phyloP scores from a whole-genome alignment of 2,113 vertebrate species.

The Cyprinus carpio region DNA sequence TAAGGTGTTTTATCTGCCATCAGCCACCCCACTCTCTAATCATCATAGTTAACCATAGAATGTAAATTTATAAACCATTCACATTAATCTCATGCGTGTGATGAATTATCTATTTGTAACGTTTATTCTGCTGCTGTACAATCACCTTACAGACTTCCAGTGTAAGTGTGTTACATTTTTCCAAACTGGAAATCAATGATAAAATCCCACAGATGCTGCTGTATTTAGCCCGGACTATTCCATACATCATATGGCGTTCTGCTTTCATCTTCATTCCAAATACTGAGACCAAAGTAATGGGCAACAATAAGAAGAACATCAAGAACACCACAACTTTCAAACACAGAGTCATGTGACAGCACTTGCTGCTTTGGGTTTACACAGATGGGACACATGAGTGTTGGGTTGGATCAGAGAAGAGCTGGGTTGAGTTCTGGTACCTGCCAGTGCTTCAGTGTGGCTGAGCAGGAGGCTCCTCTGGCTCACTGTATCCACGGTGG shows the following conservation, averaged over 20 bases:
- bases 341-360: neutral
- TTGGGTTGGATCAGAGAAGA: neutral
- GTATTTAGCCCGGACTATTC: neutral
- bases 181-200: neutral
- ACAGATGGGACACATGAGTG: neutral
- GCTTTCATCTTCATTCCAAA: neutral
- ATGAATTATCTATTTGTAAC: no score
- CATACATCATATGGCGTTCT: neutral
- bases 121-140: neutral
- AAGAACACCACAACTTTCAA: neutral
- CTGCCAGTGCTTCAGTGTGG: conserved; percentile 86
- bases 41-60: no score
- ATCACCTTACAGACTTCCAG: neutral
- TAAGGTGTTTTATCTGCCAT: no score
- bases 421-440: conserved; percentile 66
- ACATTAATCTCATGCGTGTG: no score
- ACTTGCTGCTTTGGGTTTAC: neutral
- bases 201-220: neutral
- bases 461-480: conserved; percentile 84
- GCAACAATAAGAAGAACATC: neutral
- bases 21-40: no score
- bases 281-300: neutral
- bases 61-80: no score
- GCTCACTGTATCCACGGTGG: conserved; percentile 75
- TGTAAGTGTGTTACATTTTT: neutral